Base-by-base conservation (phyloP, 2,888 invertebrate genomes). In the Oscheius sp. region DNA sequence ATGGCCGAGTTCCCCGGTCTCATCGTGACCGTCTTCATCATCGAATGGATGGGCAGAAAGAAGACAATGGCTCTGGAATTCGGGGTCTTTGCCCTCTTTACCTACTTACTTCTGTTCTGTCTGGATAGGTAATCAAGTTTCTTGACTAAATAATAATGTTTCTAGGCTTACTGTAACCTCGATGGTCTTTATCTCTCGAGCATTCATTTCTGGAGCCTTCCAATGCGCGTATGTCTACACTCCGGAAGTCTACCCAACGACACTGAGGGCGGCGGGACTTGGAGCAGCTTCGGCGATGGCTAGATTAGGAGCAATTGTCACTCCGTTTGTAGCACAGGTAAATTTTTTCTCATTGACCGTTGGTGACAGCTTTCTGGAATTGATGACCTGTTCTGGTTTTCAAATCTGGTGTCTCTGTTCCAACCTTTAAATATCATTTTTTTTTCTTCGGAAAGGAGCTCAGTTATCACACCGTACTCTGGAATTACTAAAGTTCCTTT, bases 201-300 rank as follows among this genome's bases (percentile, higher is more conserved):
- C 95, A 3, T 94, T 96, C 78, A 95, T 96, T 84, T 95, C 96
- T 32, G 96, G 96, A 0, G 93, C 96, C 1, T 96, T 96, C 89
- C 96, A 96, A 92, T 95, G 95, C 0, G 95, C 95, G 0, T 96
- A 96, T 88, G 95, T 96, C 4, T 96, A 96, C 89, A 96, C 96
- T 5, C 96, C 96, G 7, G 96, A 96, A 92, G 94, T 95, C 2
- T 96, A 96, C 89, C 96, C 96, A 0, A 95, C 95, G 0, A 94
- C 94, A 32, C 90, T 96, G 63, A 91, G 96, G 73, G 94, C 96
- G 1, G 93, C 95, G 4, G 96, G 96, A 0, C 94, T 96, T n/a
- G 96, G 96, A 5, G 94, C 94, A 0, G 95, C 95, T 89, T 95
- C 95, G 84, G 94, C 94, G 0, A 94, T 95, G 91, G 96, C 96